Evolutionary conservation across 1,140 invertebrate genomes (phyloP), one percentile per base, ranked within the genome.

Genomic region (Neodiprion virginianus): DNA sequence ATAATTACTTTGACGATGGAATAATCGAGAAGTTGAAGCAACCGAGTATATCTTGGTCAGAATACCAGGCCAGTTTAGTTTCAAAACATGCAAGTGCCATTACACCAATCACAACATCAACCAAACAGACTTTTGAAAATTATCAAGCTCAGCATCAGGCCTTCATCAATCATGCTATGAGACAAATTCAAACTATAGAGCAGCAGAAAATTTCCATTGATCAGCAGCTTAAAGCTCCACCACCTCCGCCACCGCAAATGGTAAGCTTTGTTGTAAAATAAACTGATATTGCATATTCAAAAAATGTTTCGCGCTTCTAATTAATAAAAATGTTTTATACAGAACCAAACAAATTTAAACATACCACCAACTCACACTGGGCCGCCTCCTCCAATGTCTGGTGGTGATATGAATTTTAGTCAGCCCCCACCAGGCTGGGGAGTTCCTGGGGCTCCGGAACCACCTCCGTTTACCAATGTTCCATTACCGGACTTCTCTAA

Each of bases 111-210:
- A 92, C 94, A 1, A 91, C 92, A 74, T 91, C 92, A 47, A 94
- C 95, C 4, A 95, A 95, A 83, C 89, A 90, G 65, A 94, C 94
- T 17, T 96, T 96, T 81, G 93, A 94, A 77, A 93, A 93, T 80
- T 96, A 95, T 84, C 95, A 98, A 89, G 93, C 95, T 65, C 97
- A 99, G 83, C 97, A 99, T 90, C 95, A 98, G 88, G 95, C 97
- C 7, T 99, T 98, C 87, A 94, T 97, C 8, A 92, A 93, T 67
- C 98, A 99, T 88, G 94, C 97, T 10, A 91, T 95, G 81, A 93
- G 96, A 83, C 95, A 96, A 85, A 95, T 98, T 80, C 94, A 96
- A 84, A 93, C 91, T 82, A 89, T 95, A 71, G 94, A 96, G 81
- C 92, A 95, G 85, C 94, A 96, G 83, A 95, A 95, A 81, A 92